Evolutionary conservation across 2,797 vertebrate species (phyloP).

Genomic region (Urocyon cinereoargenteus): DNA sequence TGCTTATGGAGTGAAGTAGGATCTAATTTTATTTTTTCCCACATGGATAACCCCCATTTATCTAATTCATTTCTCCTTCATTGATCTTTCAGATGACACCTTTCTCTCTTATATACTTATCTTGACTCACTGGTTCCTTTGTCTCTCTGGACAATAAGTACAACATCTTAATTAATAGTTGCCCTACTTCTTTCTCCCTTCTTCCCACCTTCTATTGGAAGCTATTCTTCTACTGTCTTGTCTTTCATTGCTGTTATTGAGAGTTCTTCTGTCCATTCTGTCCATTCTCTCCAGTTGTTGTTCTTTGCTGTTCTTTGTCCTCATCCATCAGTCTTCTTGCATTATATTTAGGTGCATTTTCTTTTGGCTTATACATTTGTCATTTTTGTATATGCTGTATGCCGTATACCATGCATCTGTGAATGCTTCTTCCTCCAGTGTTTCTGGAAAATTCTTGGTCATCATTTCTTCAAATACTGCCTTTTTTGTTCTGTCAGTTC

Average conservation of each 20-base stretch:
- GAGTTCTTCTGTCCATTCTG: background rate
- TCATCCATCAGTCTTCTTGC: background rate
- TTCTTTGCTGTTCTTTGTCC: constrained; percentile 20
- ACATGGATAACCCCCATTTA: background rate
- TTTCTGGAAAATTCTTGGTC: constrained; percentile 26
- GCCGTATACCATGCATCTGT: background rate
- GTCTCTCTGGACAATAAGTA: background rate
- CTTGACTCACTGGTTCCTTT: constrained; percentile 11
- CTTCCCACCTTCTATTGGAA: background rate
- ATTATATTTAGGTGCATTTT: background rate
- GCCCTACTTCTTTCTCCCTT: background rate
- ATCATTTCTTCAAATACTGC: background rate
- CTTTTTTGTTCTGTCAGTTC: background rate
- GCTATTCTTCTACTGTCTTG: background rate
- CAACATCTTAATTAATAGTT: background rate
- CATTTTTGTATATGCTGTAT: background rate
- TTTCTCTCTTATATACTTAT: background rate
- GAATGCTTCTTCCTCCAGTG: background rate
- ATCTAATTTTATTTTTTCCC: background rate
- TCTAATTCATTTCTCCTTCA: constrained; percentile 35
- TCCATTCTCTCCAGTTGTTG: background rate
- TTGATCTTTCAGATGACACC: background rate
- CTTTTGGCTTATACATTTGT: background rate
- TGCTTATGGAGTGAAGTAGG: background rate
- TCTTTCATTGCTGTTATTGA: background rate